A percentile compares a stretch with the other conserved stretches of the same genome.
Evolutionary conservation across 2,113 vertebrate genomes (phyloP).

Genomic region (Potamarius usumacintae): DNA sequence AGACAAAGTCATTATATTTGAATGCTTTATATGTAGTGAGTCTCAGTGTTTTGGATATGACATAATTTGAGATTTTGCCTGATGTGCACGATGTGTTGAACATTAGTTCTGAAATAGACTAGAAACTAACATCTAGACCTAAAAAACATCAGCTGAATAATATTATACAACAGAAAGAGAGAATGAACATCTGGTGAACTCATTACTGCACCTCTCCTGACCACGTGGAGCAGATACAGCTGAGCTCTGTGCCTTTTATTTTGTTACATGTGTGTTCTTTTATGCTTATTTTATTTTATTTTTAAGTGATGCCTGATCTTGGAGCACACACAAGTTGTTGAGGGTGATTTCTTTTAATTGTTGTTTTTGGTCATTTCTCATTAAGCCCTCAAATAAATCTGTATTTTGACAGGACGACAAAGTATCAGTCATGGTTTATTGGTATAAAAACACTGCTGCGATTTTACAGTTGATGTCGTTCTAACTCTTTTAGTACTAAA

Average conservation of each 20-base stretch:
- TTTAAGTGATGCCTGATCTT: not conserved
- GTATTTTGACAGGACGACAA: too few species aligned
- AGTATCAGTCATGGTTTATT: not conserved
- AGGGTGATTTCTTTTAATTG: not conserved
- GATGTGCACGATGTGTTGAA: not conserved
- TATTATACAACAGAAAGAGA: not conserved
- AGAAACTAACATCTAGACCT: not conserved
- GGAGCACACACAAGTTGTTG: not conserved
- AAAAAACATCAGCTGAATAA: not conserved
- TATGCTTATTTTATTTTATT: not conserved
- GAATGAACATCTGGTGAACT: slow-evolving; percentile 26
- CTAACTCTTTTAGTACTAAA: not conserved
- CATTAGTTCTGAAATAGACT: not conserved
- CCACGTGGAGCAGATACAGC: slow-evolving; percentile 1
- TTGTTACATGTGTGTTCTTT: slow-evolving; percentile 2
- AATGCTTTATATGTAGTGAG: not conserved
- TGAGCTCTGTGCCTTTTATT: slow-evolving; percentile 5
- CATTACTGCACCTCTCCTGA: slow-evolving; percentile 24
- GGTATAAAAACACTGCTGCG: not conserved
- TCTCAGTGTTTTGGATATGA: not conserved
- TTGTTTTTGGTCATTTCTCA: not conserved
- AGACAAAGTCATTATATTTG: not conserved
- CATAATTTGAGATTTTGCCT: not conserved
- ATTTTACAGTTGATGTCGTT: not conserved
- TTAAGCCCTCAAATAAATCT: not conserved